A percentile compares a stretch with the other conserved stretches of the same genome.
phyloP scores from a whole-genome alignment of 1,140 invertebrate genomes.

The Trichogramma pretiosum region DNA sequence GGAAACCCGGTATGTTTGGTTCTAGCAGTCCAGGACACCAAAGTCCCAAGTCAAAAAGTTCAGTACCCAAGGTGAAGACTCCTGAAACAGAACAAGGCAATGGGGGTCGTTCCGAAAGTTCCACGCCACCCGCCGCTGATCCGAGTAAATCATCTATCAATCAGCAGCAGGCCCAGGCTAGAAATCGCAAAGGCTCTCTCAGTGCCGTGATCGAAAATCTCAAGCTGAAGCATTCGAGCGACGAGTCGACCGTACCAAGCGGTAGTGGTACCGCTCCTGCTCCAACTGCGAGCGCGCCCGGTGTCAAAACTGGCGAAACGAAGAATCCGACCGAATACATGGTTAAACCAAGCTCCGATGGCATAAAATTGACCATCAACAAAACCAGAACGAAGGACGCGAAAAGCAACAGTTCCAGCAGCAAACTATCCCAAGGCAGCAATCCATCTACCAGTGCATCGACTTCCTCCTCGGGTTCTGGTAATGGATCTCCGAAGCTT shows the following conservation, averaged over 20 bases:
- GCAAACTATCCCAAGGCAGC: slow-evolving; percentile 30
- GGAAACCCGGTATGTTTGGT: slow-evolving; percentile 48
- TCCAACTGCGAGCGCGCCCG: slow-evolving; percentile 23
- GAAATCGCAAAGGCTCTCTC: slow-evolving; percentile 67
- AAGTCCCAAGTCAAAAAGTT: slow-evolving; percentile 60
- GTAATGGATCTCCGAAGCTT: slow-evolving; percentile 58
- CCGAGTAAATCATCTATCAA: slow-evolving; percentile 41
- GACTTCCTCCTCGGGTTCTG: slow-evolving; percentile 23
- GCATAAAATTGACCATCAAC: slow-evolving; percentile 83
- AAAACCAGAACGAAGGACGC: slow-evolving; percentile 68
- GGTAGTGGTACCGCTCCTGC: slow-evolving; percentile 25
- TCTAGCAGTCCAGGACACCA: slow-evolving; percentile 42
- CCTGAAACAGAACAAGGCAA: slow-evolving; percentile 17
- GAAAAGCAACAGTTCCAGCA: slow-evolving; percentile 40
- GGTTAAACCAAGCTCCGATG: slow-evolving; percentile 70
- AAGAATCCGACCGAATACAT: slow-evolving; percentile 75
- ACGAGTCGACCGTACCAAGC: slow-evolving; percentile 27
- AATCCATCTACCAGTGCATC: slow-evolving; percentile 23
- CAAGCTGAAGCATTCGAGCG: slow-evolving; percentile 61
- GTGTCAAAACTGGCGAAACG: slow-evolving; percentile 23
- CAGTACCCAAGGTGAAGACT: slow-evolving; percentile 58
- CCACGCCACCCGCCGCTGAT: slow-evolving; percentile 52
- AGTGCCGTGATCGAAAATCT: slow-evolving; percentile 81
- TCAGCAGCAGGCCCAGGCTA: slow-evolving; percentile 44
- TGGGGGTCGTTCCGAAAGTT: slow-evolving; percentile 28